Base-by-base conservation (phyloP, 2,797 vertebrate genomes). In the Leptoclinus maculatus region DNA sequence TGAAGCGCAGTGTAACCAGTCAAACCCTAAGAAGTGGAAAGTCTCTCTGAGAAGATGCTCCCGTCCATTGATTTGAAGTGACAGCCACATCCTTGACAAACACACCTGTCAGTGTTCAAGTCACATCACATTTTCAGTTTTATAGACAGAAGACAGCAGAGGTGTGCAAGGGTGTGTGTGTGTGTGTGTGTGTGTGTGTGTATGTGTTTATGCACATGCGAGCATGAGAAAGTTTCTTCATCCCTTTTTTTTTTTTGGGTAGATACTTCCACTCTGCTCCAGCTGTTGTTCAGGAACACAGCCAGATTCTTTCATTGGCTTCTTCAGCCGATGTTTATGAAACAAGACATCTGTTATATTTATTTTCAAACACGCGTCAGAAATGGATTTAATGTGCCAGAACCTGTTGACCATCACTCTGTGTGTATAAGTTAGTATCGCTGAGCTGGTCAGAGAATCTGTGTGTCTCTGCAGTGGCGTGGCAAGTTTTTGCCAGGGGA, bases 41-140 rank as follows among this genome's bases (percentile, higher is more conserved):
- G 83, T 87, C 88, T 89, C 84, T 70, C 85, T 74, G 83, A 80
- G 78, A 92, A 92, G 89, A 92, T 83, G 90, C 88, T 80, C 79
- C 80, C 83, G 82, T 91, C 88, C 80, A 74, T 73, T 92, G 91
- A 95, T 95, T 84, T 88, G 91, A 94, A 94, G 93, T 93, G 94
- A 94, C 94, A 94, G 93, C 89, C 91, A 87, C 92, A 92, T 94
- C 92, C 92, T 92, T 94, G 93, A 95, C 94, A 94, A 94, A 94
- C 92, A 92, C 94, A 95, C 94, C 93, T 95, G 94, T 94, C 94
- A 94, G 85, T 92, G 94, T 94, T 91, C 90, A 84, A 93, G 93
- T 94, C 94, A 93, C 92, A 94, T 94, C 94, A 93, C 90, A 93
- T 94, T 93, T 93, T 92, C 91, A 88, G 79, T 91, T 89, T 79